Evolutionary conservation across 2,888 invertebrate species (phyloP).

Genomic region (Allophyes oxyacanthae): DNA sequence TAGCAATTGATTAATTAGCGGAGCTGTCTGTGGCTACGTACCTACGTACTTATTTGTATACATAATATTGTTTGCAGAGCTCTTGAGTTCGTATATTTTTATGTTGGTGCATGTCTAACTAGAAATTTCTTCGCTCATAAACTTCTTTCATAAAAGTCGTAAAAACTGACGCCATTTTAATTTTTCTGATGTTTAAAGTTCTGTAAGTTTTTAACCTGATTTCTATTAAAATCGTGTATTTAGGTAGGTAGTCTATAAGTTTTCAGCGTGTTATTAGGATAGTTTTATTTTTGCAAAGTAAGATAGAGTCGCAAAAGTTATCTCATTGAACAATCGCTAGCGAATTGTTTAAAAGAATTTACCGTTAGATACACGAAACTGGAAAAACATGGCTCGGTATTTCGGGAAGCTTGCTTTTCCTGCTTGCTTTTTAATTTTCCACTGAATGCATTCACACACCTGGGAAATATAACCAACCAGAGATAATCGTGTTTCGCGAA

Average conservation of each 20-base stretch:
- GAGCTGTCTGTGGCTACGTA: conserved; percentile 3
- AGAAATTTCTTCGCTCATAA: no score
- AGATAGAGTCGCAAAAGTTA: conserved; percentile 31
- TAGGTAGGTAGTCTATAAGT: background rate
- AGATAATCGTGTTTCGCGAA: conserved; percentile 63
- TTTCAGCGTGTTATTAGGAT: no score
- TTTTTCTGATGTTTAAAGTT: no score
- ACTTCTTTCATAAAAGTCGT: no score
- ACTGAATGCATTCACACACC: conserved; percentile 66
- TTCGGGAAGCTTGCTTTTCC: conserved; percentile 43
- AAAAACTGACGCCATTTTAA: no score
- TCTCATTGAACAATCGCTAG: conserved; percentile 23
- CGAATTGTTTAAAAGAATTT: conserved; percentile 37
- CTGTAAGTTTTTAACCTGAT: background rate
- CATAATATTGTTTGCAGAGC: background rate
- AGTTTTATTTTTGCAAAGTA: background rate
- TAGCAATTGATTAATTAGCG: conserved; percentile 51
- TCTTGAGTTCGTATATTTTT: background rate
- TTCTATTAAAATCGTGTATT: background rate
- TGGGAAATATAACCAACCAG: conserved; percentile 65
- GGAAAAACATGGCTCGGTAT: conserved; percentile 37
- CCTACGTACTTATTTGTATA: background rate
- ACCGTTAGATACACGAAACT: conserved; percentile 32
- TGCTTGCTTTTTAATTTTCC: conserved; percentile 71
- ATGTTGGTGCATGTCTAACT: no score